phyloP scores from a whole-genome alignment of 2,797 vertebrate genomes.

The Sciurus vulgaris region DNA sequence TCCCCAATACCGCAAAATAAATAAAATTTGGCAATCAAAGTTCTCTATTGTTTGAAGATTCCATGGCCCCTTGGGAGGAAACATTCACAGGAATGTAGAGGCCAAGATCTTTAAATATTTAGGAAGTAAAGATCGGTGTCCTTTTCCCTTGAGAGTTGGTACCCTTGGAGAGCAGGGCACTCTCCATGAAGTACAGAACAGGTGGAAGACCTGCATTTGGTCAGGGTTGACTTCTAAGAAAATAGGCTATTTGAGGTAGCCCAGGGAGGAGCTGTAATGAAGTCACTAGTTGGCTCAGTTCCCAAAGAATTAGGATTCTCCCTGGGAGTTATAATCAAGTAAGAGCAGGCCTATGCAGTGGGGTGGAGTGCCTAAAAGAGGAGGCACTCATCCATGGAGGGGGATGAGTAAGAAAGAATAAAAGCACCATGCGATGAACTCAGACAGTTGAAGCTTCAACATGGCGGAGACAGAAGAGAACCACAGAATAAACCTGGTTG shows the following conservation, averaged over 20 bases:
- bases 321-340: background rate
- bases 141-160: background rate
- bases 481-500: background rate
- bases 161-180: background rate
- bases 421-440: background rate
- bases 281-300: background rate
- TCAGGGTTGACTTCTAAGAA: background rate
- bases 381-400: background rate
- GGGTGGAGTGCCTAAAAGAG: background rate
- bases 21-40: background rate
- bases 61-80: background rate
- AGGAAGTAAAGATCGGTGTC: background rate
- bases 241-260: background rate
- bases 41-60: background rate
- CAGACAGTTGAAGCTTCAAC: background rate
- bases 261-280: background rate
- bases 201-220: background rate
- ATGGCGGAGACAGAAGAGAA: background rate
- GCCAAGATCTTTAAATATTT: conserved; percentile 34
- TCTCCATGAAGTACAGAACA: background rate
- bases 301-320: background rate
- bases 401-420: background rate
- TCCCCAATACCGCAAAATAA: background rate
- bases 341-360: background rate
- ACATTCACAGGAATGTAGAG: background rate